These are phyloP conservation scores for Anagrus nilaparvatae DNA, from an alignment of 1,140 invertebrate genomes.

Conservation along the genomic window DNA sequence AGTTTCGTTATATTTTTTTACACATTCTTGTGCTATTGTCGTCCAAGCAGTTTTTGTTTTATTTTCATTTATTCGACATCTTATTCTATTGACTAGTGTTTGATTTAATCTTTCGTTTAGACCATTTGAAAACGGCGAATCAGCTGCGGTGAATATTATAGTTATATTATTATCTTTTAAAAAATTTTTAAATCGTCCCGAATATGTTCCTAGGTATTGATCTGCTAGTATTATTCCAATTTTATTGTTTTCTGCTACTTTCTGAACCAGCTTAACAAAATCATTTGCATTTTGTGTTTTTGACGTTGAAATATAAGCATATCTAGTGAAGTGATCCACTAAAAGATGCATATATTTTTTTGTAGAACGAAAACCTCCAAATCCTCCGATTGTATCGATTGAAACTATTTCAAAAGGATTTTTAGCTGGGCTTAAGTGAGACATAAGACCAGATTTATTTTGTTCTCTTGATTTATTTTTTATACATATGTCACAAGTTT, in stretches of 20 bases:
- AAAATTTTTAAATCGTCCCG: slow-evolving; percentile 17
- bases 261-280: slow-evolving; percentile 33
- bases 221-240: slow-evolving; percentile 20
- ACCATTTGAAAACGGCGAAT: slow-evolving; percentile 15
- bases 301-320: slow-evolving; percentile 27
- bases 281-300: slow-evolving; percentile 26
- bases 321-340: slow-evolving; percentile 27
- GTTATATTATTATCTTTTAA: slow-evolving; percentile 9
- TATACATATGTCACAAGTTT: slow-evolving; percentile 12
- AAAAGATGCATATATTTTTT: slow-evolving; percentile 28
- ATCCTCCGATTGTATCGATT: slow-evolving; percentile 29
- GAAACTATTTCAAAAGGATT: slow-evolving; percentile 31
- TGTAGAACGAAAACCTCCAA: slow-evolving; percentile 24
- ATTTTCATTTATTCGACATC: slow-evolving; percentile 13
- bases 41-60: slow-evolving; percentile 11
- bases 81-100: slow-evolving; percentile 16
- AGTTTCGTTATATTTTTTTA: slow-evolving; percentile 10
- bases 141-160: slow-evolving; percentile 15
- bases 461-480: slow-evolving; percentile 18
- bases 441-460: slow-evolving; percentile 17
- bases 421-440: slow-evolving; percentile 18
- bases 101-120: slow-evolving; percentile 17
- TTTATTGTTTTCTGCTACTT: slow-evolving; percentile 17
- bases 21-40: slow-evolving; percentile 11
- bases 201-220: slow-evolving; percentile 18